phyloP scores from a whole-genome alignment of 1,140 invertebrate genomes.

The Drosophila busckii region DNA sequence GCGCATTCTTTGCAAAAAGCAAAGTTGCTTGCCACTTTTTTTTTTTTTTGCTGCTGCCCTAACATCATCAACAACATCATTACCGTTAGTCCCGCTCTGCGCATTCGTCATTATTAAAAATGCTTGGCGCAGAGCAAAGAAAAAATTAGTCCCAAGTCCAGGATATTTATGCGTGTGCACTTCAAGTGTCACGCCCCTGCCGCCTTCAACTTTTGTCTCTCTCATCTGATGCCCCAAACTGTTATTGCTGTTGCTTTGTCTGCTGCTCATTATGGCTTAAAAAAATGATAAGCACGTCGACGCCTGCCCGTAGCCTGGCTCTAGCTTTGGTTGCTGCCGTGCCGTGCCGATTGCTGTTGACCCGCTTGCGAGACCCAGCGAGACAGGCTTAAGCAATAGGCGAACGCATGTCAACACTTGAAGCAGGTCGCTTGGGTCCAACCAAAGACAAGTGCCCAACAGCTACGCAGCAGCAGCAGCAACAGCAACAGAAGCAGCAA shows the following conservation, averaged over 20 bases:
- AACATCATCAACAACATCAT: slow-evolving; percentile 5
- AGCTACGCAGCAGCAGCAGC: slow-evolving; percentile 1
- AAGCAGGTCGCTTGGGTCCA: slow-evolving; percentile 63
- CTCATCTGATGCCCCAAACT: too few species aligned
- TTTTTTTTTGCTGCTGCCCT: too few species aligned
- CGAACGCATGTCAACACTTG: slow-evolving; percentile 60
- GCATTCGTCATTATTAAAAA: slow-evolving; percentile 73
- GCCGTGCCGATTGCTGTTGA: too few species aligned
- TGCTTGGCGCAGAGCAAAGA: slow-evolving; percentile 24
- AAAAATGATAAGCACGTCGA: slow-evolving; percentile 74
- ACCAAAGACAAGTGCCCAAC: slow-evolving; percentile 33
- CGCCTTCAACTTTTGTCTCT: slow-evolving; percentile 37
- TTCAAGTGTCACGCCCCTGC: slow-evolving; percentile 61
- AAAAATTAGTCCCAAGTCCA: slow-evolving; percentile 59
- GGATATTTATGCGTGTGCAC: slow-evolving; percentile 69
- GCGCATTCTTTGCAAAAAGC: too few species aligned
- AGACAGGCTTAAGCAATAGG: too few species aligned
- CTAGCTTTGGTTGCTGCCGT: slow-evolving; percentile 15
- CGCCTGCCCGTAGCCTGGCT: slow-evolving; percentile 29
- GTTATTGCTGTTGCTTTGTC: slow-evolving; percentile 14
- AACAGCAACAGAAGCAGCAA: slow-evolving; percentile 35
- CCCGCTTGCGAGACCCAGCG: too few species aligned
- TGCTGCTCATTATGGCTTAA: slow-evolving; percentile 72
- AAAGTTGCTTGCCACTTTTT: too few species aligned
- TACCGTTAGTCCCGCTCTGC: slow-evolving; percentile 2